These are phyloP conservation scores for Baryphthengus martii DNA, from an alignment of 2,113 vertebrate species.

Conservation along the genomic window DNA sequence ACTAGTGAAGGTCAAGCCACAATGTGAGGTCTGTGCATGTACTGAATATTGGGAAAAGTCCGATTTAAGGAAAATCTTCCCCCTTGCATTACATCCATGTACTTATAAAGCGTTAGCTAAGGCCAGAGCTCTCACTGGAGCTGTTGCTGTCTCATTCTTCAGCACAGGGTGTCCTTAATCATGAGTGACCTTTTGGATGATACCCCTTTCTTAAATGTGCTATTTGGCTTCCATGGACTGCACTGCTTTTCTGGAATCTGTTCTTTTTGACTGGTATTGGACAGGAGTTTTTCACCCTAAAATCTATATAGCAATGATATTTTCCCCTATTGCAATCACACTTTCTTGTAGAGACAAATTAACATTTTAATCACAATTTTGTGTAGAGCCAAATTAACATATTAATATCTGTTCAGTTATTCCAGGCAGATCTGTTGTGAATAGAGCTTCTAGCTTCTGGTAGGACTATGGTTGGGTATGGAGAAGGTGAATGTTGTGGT, in stretches of 20 bases:
- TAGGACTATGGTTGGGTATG: neutral
- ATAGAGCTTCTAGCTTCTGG: neutral
- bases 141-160: neutral
- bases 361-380: neutral
- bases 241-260: neutral
- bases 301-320: neutral
- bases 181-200: neutral
- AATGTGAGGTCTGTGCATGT: slow-evolving; percentile 3
- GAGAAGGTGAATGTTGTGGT: neutral
- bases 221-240: neutral
- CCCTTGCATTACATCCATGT: neutral
- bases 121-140: neutral
- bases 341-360: neutral
- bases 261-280: neutral
- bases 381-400: neutral
- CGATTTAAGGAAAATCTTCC: neutral
- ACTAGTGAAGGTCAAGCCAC: neutral
- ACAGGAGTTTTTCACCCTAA: neutral
- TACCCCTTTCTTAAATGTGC: neutral
- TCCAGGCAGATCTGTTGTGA: neutral
- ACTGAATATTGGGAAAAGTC: neutral
- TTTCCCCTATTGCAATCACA: neutral
- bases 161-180: neutral
- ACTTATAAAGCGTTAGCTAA: neutral
- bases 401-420: neutral